Base-by-base conservation (phyloP, 2,797 vertebrate species). In the Petrocephalus sullivani region DNA sequence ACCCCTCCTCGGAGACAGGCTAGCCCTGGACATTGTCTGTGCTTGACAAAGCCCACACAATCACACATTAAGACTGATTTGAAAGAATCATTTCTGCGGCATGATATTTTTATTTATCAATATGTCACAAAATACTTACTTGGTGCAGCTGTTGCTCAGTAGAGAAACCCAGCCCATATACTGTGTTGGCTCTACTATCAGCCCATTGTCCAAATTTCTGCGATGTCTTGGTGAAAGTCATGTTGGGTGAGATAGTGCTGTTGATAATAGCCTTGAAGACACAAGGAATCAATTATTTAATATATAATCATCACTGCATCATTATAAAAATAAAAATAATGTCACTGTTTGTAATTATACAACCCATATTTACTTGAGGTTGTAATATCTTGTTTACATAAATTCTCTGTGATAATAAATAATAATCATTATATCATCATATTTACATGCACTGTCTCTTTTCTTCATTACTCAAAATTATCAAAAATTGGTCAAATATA, bases 151-250 rank as follows among this genome's bases (percentile, higher is more conserved):
- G 98, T 75, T 97, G 97, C 92, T 99, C 98, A 0, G 98, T 97
- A 81, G 97, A 95, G 88, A 99, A 99, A 89, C 98, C 98, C 88
- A 99, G 91, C 2, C 98, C 98, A 0, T 98, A 99, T 0, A 99
- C 98, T 0, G 98, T 99, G 95, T 99, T 99, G 84, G 98, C 98
- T 0, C 98, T 92, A 91, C 98, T 99, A 95, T 99, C 98, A 0
- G 98, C 98, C 98, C 98, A 99, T 49, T 99, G 98, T 10, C 98
- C 98, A 0, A 99, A 99, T 90, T 99, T 99, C 95, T 99, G 98
- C 0, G 98, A 99, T 0, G 98, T 99, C 92, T 98, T 98, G 4
- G 98, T 99, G 94, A 99, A 99, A 89, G 97, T 98, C 98, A 99
- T 99, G 94, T 99, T 99, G 90, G 98, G 98, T n/a, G 98, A 98